phyloP scores from a whole-genome alignment of 2,113 vertebrate genomes.

The Phyllostomus hastatus region DNA sequence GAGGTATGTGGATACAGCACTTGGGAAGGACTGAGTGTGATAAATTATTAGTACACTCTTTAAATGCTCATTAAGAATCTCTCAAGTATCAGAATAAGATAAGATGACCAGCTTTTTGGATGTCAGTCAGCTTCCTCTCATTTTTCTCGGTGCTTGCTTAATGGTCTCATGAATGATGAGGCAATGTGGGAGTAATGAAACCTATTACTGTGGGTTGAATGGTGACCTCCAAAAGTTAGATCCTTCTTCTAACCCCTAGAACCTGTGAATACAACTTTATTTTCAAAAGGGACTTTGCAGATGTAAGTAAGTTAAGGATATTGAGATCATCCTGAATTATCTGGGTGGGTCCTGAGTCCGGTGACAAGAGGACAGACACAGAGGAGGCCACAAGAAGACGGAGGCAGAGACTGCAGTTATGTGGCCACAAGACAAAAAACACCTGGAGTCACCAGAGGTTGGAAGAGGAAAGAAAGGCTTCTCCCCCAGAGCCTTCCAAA shows the following conservation, averaged over 20 bases:
- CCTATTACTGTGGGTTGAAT: neutral
- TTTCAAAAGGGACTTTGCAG: neutral
- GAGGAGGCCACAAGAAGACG: neutral
- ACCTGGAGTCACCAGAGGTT: neutral
- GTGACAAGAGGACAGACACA: neutral
- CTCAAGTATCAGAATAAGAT: neutral
- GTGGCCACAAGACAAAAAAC: neutral
- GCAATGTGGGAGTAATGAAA: neutral
- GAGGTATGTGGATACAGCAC: neutral
- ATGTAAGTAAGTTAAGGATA: neutral
- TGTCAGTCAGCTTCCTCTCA: neutral
- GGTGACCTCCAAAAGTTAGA: neutral
- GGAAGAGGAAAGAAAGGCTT: neutral
- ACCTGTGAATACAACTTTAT: neutral
- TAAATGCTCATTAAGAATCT: neutral
- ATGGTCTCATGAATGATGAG: neutral
- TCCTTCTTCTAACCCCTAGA: neutral
- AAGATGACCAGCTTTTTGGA: neutral
- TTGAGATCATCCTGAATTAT: neutral
- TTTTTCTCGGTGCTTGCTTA: neutral
- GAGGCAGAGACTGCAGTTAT: neutral
- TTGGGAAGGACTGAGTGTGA: neutral
- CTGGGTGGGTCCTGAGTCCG: neutral
- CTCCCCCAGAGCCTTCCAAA: neutral
- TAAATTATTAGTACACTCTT: neutral